phyloP scores from a whole-genome alignment of 2,113 vertebrate species.

The Buteo buteo region DNA sequence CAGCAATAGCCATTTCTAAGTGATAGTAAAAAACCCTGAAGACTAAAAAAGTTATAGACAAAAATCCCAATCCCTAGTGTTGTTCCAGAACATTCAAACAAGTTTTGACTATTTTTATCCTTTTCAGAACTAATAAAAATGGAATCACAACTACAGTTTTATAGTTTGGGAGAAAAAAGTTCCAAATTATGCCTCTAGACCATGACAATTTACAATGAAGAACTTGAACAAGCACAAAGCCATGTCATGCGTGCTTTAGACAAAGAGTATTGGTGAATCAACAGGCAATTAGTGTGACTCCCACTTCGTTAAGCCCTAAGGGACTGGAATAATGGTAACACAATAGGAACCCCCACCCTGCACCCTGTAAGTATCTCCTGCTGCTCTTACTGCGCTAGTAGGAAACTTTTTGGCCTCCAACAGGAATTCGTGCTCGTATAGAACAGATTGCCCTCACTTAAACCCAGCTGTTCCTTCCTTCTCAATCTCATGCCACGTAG shows the following conservation, averaged over 20 bases:
- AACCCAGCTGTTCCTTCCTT: background rate
- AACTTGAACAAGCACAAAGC: background rate
- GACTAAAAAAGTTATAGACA: background rate
- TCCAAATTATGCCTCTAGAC: background rate
- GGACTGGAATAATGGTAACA: background rate
- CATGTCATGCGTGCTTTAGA: accelerated
- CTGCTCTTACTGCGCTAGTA: background rate
- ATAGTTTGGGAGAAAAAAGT: background rate
- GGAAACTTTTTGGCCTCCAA: background rate
- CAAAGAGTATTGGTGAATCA: accelerated
- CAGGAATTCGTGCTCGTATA: accelerated
- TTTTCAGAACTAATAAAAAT: background rate
- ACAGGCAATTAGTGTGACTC: background rate
- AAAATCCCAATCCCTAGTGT: background rate
- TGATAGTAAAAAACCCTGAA: background rate
- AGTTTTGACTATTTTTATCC: background rate
- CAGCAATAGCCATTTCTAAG: background rate
- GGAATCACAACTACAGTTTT: background rate
- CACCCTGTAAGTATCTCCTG: background rate
- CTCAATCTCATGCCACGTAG: accelerated
- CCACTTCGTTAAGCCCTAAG: background rate
- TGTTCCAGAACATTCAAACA: background rate
- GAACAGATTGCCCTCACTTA: background rate
- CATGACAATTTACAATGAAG: background rate
- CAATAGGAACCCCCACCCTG: background rate